phyloP scores from a whole-genome alignment of 1,140 invertebrate genomes.

The Aradophagus sp. region DNA sequence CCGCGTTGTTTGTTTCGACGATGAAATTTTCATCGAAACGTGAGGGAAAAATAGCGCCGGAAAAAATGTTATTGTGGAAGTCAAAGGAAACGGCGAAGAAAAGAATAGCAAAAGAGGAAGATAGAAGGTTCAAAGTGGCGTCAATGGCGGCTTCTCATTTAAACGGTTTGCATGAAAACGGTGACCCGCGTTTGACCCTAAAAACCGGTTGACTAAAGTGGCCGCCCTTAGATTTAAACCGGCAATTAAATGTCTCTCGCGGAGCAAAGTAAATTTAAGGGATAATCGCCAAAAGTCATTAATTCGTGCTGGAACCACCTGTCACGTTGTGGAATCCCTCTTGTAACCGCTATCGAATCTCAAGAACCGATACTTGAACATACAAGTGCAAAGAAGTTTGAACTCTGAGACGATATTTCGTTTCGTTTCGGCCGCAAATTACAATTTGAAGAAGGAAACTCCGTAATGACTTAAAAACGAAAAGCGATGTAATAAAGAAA shows the following conservation, averaged over 20 bases:
- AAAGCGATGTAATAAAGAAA: constrained; percentile 3
- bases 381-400: constrained; percentile 8
- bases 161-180: constrained; percentile 25
- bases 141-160: constrained; percentile 38
- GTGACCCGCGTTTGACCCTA: constrained; percentile 45
- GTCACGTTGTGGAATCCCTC: no score
- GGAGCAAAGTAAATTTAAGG: constrained; percentile 28
- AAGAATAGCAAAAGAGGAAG: no score
- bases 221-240: constrained; percentile 30
- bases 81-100: no score
- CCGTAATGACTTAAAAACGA: constrained; percentile 1
- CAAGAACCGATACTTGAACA: background rate
- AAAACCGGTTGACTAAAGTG: constrained; percentile 28
- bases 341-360: no score
- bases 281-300: constrained; percentile 64
- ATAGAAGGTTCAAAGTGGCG: background rate
- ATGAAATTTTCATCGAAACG: constrained; percentile 5
- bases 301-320: constrained; percentile 64
- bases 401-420: background rate
- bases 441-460: constrained; percentile 14
- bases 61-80: no score
- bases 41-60: constrained; percentile 1
- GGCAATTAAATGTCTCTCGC: constrained; percentile 60
- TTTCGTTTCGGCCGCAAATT: constrained; percentile 17
- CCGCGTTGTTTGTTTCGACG: constrained; percentile 3